Base-by-base conservation (phyloP, 2,888 invertebrate species). In the Acronicta alni region DNA sequence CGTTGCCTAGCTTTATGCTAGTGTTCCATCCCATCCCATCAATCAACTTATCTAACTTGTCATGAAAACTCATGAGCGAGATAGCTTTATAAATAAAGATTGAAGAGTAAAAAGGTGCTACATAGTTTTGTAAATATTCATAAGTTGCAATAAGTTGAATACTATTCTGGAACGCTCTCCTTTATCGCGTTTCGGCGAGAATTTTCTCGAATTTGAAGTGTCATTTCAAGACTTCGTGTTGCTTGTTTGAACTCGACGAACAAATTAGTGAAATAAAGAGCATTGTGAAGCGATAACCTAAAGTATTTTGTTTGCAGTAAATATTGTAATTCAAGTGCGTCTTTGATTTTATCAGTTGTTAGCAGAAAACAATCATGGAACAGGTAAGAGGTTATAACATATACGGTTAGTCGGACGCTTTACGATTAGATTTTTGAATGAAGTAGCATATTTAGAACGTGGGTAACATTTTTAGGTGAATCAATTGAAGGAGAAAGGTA, bases 401-500 rank as follows among this genome's bases (percentile, higher is more conserved):
- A 23, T 12, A 32, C 12, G 92, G 93, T 92, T 93, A 93, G 89
- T 83, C 79, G 77, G 81, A 80, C 75, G 67, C 79, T 80, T 69
- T 64, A 72, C 57, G 57, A 69, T 66, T 44, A 66, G 48, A 75
- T 72, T 81, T 76, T 76, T 79, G 60, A 63, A 53, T 72, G 59
- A 75, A 73, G 67, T 65, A 58, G 44, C 49, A n/a, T 66, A 54
- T 63, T 62, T 66, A 26, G 61, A 61, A 66, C 51, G 56, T 57
- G 62, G 51, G 16, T 65, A 62, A 67, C 20, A 48, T 58, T 92
- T 91, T 67, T 86, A 98, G 98, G 97, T 97, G 74, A 95, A 96
- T 83, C 95, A 95, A 81, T 95, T 98, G 69, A 99, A 99, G 89
- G 97, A 97, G 82, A 96, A 97, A 90, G 99, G 98, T 68, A 99